Conservation (phyloP, 2,888 invertebrate species). For the Melanargia galathea region DNA sequence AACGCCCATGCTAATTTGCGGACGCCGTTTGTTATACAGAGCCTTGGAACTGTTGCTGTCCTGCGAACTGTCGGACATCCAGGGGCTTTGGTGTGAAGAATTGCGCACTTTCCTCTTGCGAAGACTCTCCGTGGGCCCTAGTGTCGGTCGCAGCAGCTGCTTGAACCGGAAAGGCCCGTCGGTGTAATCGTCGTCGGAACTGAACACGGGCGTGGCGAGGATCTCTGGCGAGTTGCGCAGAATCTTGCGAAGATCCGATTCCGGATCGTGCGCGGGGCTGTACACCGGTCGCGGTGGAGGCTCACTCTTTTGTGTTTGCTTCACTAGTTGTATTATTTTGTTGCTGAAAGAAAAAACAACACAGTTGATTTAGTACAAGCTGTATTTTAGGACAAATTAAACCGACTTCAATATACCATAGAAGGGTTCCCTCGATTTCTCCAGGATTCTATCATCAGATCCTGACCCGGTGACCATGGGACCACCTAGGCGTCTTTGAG, state of each 20-base stretch:
- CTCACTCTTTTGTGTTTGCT: slow-evolving; percentile 66
- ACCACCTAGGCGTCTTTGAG: no score
- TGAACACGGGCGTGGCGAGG: slow-evolving; percentile 71
- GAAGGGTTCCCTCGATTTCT: no score
- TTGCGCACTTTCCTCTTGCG: slow-evolving; percentile 83
- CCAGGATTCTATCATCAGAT: no score
- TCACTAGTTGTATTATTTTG: slow-evolving; percentile 76
- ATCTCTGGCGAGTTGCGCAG: slow-evolving; percentile 77
- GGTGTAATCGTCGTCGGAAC: slow-evolving; percentile 80
- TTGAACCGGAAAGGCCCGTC: slow-evolving; percentile 87
- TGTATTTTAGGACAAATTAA: no score
- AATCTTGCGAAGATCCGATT: slow-evolving; percentile 73
- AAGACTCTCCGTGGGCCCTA: slow-evolving; percentile 86
- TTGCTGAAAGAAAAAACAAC: slow-evolving; percentile 57
- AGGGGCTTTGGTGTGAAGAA: slow-evolving; percentile 69
- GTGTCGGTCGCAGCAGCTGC: slow-evolving; percentile 84
- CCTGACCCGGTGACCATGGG: no score
- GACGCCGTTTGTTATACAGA: slow-evolving; percentile 70
- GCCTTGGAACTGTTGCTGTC: slow-evolving; percentile 70
- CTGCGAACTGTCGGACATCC: slow-evolving; percentile 78
- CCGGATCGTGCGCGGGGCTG: slow-evolving; percentile 68
- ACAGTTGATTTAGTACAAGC: neutral
- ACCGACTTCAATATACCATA: no score
- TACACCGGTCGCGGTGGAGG: slow-evolving; percentile 61
- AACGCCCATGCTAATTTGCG: slow-evolving; percentile 77